These are phyloP conservation scores for Chloroceryle amazona DNA, from an alignment of 2,797 vertebrate species.

Conservation along the genomic window DNA sequence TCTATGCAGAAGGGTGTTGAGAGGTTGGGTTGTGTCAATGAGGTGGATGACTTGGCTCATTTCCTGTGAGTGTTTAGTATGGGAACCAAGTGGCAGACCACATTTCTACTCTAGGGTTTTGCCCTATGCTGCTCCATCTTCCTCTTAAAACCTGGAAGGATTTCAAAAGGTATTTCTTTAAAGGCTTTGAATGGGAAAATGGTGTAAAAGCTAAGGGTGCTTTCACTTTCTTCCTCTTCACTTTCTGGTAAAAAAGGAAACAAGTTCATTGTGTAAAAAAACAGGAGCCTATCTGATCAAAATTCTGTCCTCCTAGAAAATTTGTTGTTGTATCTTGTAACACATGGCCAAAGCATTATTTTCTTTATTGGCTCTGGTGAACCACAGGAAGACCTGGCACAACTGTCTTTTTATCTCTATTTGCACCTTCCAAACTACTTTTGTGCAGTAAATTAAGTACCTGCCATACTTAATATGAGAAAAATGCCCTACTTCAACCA, in stretches of 20 bases:
- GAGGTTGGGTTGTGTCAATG: not conserved
- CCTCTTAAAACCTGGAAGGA: not conserved
- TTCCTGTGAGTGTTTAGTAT: not conserved
- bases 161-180: not conserved
- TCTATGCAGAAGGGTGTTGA: not conserved
- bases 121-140: not conserved
- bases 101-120: not conserved
- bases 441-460: not conserved
- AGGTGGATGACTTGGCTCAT: not conserved
- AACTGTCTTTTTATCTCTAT: not conserved
- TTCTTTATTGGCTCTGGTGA: not conserved
- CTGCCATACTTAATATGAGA: not conserved
- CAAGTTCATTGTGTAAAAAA: not conserved
- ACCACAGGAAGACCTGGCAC: not conserved
- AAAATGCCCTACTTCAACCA: not conserved
- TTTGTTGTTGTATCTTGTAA: not conserved
- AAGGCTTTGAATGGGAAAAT: not conserved
- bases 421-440: not conserved
- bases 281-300: not conserved
- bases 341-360: not conserved
- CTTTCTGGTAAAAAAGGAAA: not conserved
- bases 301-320: not conserved
- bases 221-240: not conserved
- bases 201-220: not conserved
- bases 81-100: not conserved